Percentiles rank a stretch among this genome's conserved stretches.
Evolutionary conservation across 2,113 vertebrate genomes (phyloP).

Genomic region (Chamaetylas fuelleborni): DNA sequence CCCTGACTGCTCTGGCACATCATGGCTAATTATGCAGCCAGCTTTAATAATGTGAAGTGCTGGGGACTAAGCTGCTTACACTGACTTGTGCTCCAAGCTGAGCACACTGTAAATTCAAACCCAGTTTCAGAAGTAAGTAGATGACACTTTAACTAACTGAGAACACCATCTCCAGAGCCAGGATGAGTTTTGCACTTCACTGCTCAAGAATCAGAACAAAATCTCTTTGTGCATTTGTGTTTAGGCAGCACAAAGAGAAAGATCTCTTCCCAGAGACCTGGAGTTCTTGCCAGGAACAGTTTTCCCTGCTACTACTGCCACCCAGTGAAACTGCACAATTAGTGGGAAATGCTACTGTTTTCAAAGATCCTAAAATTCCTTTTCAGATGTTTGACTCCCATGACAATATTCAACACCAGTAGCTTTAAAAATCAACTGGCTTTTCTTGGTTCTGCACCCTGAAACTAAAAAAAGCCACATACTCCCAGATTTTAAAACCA

Average conservation of each 20-base stretch:
- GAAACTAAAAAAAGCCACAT: not conserved
- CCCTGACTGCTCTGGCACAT: constrained; percentile 26
- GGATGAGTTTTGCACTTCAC: not conserved
- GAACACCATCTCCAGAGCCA: not conserved
- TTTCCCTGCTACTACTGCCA: constrained; percentile 38
- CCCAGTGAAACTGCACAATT: constrained; percentile 20
- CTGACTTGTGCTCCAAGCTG: not conserved
- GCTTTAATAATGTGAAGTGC: constrained; percentile 10
- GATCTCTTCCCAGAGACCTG: not conserved
- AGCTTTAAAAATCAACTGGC: not conserved
- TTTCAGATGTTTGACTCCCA: not conserved
- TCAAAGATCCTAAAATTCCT: not conserved
- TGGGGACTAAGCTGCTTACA: not conserved
- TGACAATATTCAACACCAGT: not conserved
- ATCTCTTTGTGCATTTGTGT: not conserved
- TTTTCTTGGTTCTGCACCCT: not conserved
- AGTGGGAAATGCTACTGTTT: not conserved
- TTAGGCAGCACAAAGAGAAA: not conserved
- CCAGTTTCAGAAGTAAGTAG: not conserved
- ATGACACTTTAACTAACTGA: not conserved
- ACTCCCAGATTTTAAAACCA: not conserved
- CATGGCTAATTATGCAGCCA: constrained; percentile 14
- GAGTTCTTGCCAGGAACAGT: not conserved
- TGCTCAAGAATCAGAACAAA: not conserved
- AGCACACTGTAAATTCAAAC: not conserved